These are phyloP conservation scores for Syngnathus acus DNA, from an alignment of 2,797 vertebrate genomes.

Conservation along the genomic window DNA sequence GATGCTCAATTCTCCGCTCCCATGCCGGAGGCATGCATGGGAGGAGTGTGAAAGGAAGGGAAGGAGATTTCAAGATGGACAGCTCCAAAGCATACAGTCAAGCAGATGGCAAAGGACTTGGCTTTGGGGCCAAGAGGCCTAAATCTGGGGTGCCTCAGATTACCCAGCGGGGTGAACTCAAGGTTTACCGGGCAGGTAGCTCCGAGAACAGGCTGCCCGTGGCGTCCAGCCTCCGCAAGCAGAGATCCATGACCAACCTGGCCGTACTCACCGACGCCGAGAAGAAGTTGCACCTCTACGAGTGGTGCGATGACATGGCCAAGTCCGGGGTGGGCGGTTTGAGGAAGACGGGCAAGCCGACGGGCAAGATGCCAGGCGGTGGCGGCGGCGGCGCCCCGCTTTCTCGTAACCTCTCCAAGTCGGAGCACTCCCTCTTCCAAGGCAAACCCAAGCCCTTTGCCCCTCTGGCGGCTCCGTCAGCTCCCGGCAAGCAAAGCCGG, in stretches of 20 bases:
- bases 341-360: constrained; percentile 69
- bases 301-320: constrained; percentile 95
- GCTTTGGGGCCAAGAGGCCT: constrained; percentile 79
- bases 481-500: constrained; percentile 81
- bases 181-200: constrained; percentile 75
- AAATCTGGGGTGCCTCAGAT: constrained; percentile 74
- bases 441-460: constrained; percentile 79
- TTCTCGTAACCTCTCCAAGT: constrained; percentile 88
- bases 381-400: constrained; percentile 67
- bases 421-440: constrained; percentile 92
- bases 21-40: constrained; percentile 78
- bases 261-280: constrained; percentile 92
- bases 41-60: constrained; percentile 75
- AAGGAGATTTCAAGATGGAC: constrained; percentile 72
- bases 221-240: constrained; percentile 85
- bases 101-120: constrained; percentile 68
- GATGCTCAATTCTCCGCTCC: constrained; percentile 74
- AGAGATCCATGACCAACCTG: constrained; percentile 94
- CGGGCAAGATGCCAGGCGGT: constrained; percentile 54
- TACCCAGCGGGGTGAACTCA: constrained; percentile 70
- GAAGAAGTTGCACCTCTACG: constrained; percentile 94
- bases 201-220: constrained; percentile 75
- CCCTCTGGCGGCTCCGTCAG: constrained; percentile 74
- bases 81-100: constrained; percentile 67
- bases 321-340: constrained; percentile 67